Percentiles rank a stretch among this genome's conserved stretches.
Evolutionary conservation across 2,113 vertebrate genomes (phyloP).

Genomic region (Grammomys surdaster): DNA sequence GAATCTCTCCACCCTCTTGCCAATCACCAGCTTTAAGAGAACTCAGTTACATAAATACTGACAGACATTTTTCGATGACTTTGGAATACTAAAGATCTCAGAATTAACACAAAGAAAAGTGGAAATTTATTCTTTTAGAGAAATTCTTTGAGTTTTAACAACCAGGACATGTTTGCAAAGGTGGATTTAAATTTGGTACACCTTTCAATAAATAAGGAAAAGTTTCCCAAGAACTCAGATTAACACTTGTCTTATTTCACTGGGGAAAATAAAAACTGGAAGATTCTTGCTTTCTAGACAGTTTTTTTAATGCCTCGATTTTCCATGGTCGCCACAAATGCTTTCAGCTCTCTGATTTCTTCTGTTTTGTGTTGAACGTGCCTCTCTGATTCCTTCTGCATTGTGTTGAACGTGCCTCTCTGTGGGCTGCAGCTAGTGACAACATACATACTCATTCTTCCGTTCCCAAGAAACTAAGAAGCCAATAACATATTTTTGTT

Average conservation of each 20-base stretch:
- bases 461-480: not conserved
- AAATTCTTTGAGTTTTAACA: conserved; percentile 41
- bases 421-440: not conserved
- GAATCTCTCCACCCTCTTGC: accelerated
- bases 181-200: conserved; percentile 25
- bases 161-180: conserved; percentile 2
- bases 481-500: not conserved
- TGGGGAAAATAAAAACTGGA: conserved; percentile 62
- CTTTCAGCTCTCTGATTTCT: not conserved
- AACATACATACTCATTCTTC: not conserved
- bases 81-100: conserved; percentile 15
- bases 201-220: not conserved
- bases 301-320: not conserved
- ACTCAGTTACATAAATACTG: conserved; percentile 2
- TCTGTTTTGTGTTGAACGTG: not conserved
- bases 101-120: conserved; percentile 37
- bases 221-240: conserved; percentile 32
- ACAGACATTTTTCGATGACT: conserved; percentile 3
- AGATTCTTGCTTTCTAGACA: not conserved
- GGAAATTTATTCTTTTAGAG: not conserved
- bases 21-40: not conserved
- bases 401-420: not conserved
- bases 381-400: not conserved
- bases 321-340: not conserved
- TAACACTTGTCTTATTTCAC: conserved; percentile 15